Evolutionary conservation across 1,140 invertebrate species (phyloP).

Genomic region (Wasmannia auropunctata): DNA sequence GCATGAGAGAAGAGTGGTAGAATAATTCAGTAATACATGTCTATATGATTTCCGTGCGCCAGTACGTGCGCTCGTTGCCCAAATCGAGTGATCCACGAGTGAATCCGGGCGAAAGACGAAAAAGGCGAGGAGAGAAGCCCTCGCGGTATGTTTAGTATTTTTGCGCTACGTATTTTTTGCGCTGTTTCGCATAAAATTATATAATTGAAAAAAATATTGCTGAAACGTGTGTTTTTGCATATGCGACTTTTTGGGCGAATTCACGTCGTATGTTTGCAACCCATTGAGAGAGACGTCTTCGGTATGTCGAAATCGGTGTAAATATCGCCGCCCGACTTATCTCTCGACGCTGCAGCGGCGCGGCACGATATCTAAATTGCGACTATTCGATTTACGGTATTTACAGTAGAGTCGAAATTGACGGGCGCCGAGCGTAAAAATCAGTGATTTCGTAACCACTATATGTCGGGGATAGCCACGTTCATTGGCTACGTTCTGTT

Average conservation of each 20-base stretch:
- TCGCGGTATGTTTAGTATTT: no score
- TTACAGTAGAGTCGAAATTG: slow-evolving; percentile 67
- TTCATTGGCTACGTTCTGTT: slow-evolving; percentile 83
- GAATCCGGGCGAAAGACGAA: no score
- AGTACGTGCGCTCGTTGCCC: neutral
- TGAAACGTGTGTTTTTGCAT: neutral
- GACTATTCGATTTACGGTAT: slow-evolving; percentile 66
- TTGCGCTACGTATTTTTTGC: neutral
- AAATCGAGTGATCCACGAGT: neutral
- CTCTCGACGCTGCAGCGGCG: neutral
- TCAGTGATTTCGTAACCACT: slow-evolving; percentile 84
- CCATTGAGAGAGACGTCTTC: neutral
- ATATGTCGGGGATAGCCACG: slow-evolving; percentile 82
- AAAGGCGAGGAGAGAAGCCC: neutral
- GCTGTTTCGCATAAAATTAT: neutral
- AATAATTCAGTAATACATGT: slow-evolving; percentile 32
- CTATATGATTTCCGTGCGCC: neutral
- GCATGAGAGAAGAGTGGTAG: slow-evolving; percentile 36
- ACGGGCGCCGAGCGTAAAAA: slow-evolving; percentile 78
- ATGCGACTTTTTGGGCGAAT: neutral
- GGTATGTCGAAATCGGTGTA: neutral
- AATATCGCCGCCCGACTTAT: slow-evolving; percentile 31
- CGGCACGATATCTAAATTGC: slow-evolving; percentile 43
- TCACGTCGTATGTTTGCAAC: neutral
- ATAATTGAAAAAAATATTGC: neutral